Evolutionary conservation across 2,888 invertebrate genomes (phyloP).

Genomic region (Euzetes globulus): DNA sequence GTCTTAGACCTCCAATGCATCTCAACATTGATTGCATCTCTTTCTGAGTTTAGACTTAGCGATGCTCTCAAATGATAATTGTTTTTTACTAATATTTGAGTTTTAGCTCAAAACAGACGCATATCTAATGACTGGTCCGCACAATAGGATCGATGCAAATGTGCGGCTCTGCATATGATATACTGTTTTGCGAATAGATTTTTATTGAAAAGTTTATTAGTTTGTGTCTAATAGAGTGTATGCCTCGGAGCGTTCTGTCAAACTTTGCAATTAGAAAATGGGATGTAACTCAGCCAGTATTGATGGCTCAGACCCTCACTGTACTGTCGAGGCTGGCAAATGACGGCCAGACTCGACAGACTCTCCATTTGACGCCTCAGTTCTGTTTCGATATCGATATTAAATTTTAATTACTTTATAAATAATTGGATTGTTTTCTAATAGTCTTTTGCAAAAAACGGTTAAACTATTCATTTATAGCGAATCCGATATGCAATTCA

Average conservation of each 20-base stretch:
- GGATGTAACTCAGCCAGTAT: conserved; percentile 8
- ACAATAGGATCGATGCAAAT: not conserved
- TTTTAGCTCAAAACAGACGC: not conserved
- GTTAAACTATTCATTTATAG: not conserved
- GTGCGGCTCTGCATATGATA: not conserved
- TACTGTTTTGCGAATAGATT: not conserved
- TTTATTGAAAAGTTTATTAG: conserved; percentile 8
- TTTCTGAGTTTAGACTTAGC: not conserved
- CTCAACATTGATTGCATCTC: not conserved
- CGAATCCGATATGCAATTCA: not conserved
- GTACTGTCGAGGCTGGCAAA: not conserved
- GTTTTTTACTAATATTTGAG: not conserved
- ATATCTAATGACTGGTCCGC: not conserved
- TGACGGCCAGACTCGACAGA: not conserved
- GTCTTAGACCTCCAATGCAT: not conserved
- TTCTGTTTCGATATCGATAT: not conserved
- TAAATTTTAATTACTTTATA: not conserved
- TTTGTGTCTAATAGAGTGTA: not conserved
- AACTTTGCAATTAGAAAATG: conserved; percentile 20
- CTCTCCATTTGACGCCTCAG: not conserved
- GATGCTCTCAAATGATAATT: not conserved
- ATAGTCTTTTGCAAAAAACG: not conserved
- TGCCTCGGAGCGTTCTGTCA: not conserved
- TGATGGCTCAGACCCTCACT: not conserved
- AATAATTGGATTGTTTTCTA: conserved; percentile 10